Conservation (phyloP, 2,797 vertebrate genomes). For the Miopithecus talapoin region DNA sequence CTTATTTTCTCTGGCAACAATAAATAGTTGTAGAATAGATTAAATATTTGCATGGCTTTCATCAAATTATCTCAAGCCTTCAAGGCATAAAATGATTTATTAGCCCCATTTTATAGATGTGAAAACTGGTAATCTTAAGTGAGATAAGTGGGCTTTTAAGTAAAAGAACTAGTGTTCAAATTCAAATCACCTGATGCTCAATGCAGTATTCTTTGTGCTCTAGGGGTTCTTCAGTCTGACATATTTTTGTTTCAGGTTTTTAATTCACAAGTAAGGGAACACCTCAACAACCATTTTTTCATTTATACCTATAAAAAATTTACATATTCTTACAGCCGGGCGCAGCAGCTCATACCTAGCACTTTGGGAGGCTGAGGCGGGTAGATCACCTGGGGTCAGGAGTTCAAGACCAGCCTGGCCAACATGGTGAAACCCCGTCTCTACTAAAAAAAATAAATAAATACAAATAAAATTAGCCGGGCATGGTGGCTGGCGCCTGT, state of each 20-base stretch:
- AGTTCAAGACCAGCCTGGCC: not conserved
- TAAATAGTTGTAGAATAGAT: not conserved
- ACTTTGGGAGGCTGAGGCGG: not conserved
- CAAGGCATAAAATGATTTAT: not conserved
- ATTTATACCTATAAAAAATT: not conserved
- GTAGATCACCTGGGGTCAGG: not conserved
- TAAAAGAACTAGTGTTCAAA: not conserved
- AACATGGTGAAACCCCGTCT: not conserved
- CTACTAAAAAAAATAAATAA: not conserved
- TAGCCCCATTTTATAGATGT: not conserved
- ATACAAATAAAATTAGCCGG: not conserved
- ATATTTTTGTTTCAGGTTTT: not conserved
- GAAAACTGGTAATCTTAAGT: not conserved
- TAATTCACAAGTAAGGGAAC: not conserved
- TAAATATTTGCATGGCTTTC: not conserved
- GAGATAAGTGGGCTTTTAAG: not conserved
- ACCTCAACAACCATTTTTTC: not conserved
- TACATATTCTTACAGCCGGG: not conserved
- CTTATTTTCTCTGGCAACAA: not conserved
- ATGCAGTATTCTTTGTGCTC: not conserved
- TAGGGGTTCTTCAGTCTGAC: not conserved
- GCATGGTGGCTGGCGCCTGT: not conserved
- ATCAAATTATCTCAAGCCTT: not conserved
- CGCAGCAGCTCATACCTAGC: not conserved
- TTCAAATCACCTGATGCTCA: not conserved